phyloP scores from a whole-genome alignment of 2,888 invertebrate genomes.

The Phortica okadai region DNA sequence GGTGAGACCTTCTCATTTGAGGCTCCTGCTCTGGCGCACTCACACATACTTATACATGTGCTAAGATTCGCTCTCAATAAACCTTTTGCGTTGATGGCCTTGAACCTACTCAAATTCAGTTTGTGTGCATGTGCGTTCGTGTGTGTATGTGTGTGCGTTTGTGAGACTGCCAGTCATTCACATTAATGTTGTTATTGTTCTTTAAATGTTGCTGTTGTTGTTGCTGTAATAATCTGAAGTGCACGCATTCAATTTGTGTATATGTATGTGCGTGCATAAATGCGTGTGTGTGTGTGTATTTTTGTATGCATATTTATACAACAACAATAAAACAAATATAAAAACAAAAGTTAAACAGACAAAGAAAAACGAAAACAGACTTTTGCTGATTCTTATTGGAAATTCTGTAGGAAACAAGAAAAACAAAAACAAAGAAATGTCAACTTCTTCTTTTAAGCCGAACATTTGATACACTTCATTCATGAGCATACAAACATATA shows the following conservation, averaged over 20 bases:
- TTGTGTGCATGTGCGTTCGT: background rate
- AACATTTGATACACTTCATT: too few species aligned
- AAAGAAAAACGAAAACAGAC: conserved; percentile 23
- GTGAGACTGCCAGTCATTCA: background rate
- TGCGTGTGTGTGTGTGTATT: background rate
- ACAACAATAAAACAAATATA: conserved; percentile 42
- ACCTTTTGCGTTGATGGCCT: conserved; percentile 59
- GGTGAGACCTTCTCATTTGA: background rate
- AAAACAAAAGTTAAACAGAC: conserved; percentile 32
- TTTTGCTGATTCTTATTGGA: background rate
- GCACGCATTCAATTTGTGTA: conserved; percentile 39
- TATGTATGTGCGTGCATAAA: conserved; percentile 39
- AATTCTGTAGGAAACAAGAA: background rate
- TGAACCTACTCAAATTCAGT: conserved; percentile 54
- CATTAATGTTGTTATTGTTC: conserved; percentile 3
- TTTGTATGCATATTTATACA: conserved; percentile 30
- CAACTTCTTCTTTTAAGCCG: too few species aligned
- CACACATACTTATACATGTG: conserved; percentile 41
- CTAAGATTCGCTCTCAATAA: conserved; percentile 34
- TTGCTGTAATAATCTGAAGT: background rate
- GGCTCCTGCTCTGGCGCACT: conserved; percentile 23
- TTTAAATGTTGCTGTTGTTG: background rate
- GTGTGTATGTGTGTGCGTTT: background rate
- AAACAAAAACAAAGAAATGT: background rate
- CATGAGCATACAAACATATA: too few species aligned